A percentile compares a stretch with the other conserved stretches of the same genome.
Conservation (phyloP, 2,113 vertebrate species). For the Tupaia chinensis region DNA sequence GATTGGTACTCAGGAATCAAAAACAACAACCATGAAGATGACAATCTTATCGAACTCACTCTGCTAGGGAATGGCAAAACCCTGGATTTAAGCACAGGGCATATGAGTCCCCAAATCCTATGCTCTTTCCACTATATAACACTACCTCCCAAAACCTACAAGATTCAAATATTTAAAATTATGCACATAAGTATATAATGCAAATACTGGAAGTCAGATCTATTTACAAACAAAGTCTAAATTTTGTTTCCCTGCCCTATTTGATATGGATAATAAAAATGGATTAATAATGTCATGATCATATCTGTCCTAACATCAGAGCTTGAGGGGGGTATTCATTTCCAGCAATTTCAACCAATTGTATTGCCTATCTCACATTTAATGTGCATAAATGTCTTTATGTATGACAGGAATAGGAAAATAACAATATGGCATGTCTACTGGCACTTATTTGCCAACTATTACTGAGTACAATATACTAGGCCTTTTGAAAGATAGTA, state of each 20-base stretch:
- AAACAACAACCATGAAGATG: not conserved
- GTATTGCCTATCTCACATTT: constrained; percentile 1
- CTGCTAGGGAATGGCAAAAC: not conserved
- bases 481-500: not conserved
- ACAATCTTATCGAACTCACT: not conserved
- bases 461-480: not conserved
- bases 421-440: not conserved
- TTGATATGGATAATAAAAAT: constrained; percentile 46
- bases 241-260: not conserved
- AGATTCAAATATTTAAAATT: constrained; percentile 32
- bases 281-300: constrained; percentile 30
- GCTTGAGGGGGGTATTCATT: not conserved
- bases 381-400: constrained; percentile 30
- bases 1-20: not conserved
- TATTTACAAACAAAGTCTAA: constrained; percentile 49
- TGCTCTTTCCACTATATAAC: not conserved
- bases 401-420: constrained; percentile 2
- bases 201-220: not conserved
- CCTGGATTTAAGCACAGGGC: not conserved
- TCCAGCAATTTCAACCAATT: constrained; percentile 8
- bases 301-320: constrained; percentile 23
- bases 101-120: not conserved
- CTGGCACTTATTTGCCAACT: constrained; percentile 18
- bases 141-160: not conserved
- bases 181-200: not conserved